Base-by-base conservation (phyloP, 2,888 invertebrate genomes). In the Noctua fimbriata region DNA sequence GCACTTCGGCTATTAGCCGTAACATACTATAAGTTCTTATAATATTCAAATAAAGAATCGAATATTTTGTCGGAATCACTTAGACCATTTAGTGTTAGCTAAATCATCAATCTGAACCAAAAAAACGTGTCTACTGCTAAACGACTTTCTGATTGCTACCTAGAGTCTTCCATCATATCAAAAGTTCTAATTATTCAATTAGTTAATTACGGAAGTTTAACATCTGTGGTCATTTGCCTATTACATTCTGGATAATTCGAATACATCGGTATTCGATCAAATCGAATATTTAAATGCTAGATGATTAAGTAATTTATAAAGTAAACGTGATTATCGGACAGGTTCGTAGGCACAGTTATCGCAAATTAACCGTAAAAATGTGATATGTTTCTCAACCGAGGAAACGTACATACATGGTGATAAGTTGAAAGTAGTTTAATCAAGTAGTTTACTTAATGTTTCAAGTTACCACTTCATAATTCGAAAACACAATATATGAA, bases 361-460 rank as follows among this genome's bases (percentile, higher is more conserved):
- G 36, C 60, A 80, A 70, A 12, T 80, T 71, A 18, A 66, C 16
- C 49, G 24, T 76, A 49, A 41, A 76, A 69, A 84, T 69, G 28
- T 49, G 65, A 69, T 69, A 49, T 79, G 60, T 84, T 79, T 63
- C 84, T 28, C 36, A 75, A 83, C 14, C 3, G 24, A 41, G 52
- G 32, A 14, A 58, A 79, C 49, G 47, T 66, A 12, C 66, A 67
- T 44, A 69, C 28, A 77, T 70, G 65, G 65, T 55, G 60, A 66
- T 85, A 81, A 69, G 52, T 85, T 74, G 58, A 81, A 79, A 75
- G 65, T 76, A 60, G 32, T 79, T 66, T 70, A 44, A 21, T 55
- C 18, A 4, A 70, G 69, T 10, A 49, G 12, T n/a, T 58, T 28
- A 60, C 28, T 60, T 60, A 21, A 36, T 65, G 36, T 36, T 21